Evolutionary conservation across 2,113 vertebrate genomes (phyloP).

Genomic region (Myxocyprinus asiaticus): DNA sequence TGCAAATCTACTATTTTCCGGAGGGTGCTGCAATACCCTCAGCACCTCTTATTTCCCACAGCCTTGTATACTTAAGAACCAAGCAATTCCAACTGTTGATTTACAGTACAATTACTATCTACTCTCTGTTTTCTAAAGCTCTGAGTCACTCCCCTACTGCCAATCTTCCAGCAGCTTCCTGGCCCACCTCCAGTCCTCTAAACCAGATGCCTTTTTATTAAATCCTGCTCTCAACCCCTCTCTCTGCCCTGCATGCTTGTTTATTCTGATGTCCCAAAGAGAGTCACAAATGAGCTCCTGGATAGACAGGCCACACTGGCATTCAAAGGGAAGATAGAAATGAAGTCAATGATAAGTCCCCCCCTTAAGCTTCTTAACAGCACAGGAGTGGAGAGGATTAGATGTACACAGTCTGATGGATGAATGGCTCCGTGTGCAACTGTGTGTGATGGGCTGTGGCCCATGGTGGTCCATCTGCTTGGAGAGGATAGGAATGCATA

Average conservation of each 20-base stretch:
- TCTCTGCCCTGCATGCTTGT: not conserved
- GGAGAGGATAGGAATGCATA: slow-evolving; percentile 24
- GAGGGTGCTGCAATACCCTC: not conserved
- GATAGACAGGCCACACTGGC: slow-evolving; percentile 1
- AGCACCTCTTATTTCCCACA: not conserved
- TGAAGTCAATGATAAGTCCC: slow-evolving; percentile 20
- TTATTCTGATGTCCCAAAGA: slow-evolving; percentile 21
- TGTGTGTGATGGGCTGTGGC: slow-evolving; percentile 20
- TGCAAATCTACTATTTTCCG: not conserved
- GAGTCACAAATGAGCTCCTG: slow-evolving; percentile 22
- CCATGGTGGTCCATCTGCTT: slow-evolving; percentile 41
- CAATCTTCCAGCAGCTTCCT: slow-evolving; percentile 15
- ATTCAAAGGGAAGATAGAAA: slow-evolving; percentile 21
- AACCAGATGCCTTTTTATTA: slow-evolving; percentile 16
- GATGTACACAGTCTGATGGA: slow-evolving; percentile 32
- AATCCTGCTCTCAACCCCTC: slow-evolving; percentile 2
- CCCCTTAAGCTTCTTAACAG: slow-evolving; percentile 44
- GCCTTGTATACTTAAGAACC: not conserved
- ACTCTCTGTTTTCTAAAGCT: slow-evolving; percentile 9
- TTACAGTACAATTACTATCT: slow-evolving; percentile 10
- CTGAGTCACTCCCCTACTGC: not conserved
- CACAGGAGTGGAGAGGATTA: slow-evolving; percentile 46
- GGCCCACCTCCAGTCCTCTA: slow-evolving; percentile 20
- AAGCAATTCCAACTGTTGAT: slow-evolving; percentile 13
- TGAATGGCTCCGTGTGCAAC: not conserved